Base-by-base conservation (phyloP, 2,113 vertebrate species). In the Ellobius talpinus region DNA sequence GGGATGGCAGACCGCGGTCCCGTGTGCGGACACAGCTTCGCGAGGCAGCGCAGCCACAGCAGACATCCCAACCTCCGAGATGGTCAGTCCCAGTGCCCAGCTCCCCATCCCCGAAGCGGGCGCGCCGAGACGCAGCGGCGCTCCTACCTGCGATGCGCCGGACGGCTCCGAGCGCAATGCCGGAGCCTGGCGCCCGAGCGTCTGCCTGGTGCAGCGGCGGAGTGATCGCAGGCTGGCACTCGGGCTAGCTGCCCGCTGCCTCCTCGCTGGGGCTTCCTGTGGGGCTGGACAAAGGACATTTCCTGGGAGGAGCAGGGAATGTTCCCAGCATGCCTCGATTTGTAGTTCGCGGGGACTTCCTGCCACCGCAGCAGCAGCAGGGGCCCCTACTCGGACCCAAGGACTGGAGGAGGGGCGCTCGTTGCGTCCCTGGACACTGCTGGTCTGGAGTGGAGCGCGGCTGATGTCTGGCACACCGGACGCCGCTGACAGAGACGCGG, bases 201-300 rank as follows among this genome's bases (percentile, higher is more conserved):
- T 85, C 95, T 68, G 93, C 87, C 96, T 81, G 21, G 68, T 77
- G 94, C 95, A 8, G 79, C 86, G 0, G 95, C 91, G 42, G 90
- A 65, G 66, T 68, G 79, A 70, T 96, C 78, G 91, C 90, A 2
- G 84, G 72, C 91, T 70, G 87, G 91, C 93, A 0, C 72, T 70
- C 88, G 36, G 63, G 82, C 94, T 23, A 61, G 68, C 63, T n/a
- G 96, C 96, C 96, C 93, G 84, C 88, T 50, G 94, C 42, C 94
- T 96, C 91, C 95, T 97, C 91, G 29, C 97, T n/a, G 96, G 96
- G 97, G 97, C 96, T 98, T 98, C 97, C 97, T 97, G 97, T 95
- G 5, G 96, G 97, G 97, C 97, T 92, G 97, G 97, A 98, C 97
- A 97, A 98, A 98, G 97, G 97, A 97, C 97, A 94, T 97, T 98